phyloP scores from a whole-genome alignment of 2,888 invertebrate genomes.

The Calameuta idolon region DNA sequence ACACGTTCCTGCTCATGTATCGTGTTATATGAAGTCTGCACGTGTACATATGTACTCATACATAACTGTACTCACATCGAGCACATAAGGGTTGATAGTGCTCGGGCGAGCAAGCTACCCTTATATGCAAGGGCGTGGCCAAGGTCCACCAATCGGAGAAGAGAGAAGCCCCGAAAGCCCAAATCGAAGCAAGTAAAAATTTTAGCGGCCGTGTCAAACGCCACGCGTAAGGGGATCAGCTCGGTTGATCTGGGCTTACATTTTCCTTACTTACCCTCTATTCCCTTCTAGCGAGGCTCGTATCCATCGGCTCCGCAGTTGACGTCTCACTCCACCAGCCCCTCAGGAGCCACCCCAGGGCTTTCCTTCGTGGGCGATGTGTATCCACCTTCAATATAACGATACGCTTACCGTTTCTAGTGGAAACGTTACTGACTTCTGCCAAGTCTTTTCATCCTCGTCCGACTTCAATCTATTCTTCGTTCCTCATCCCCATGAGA shows the following conservation, averaged over 20 bases:
- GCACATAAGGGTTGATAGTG: conserved; percentile 59
- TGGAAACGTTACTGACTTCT: background rate
- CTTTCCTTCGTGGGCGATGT: conserved; percentile 4
- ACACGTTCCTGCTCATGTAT: conserved; percentile 31
- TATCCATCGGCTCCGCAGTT: background rate
- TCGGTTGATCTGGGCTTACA: conserved; percentile 57
- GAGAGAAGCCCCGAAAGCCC: conserved; percentile 54
- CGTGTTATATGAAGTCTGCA: conserved; percentile 24
- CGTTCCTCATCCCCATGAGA: background rate
- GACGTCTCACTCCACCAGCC: background rate
- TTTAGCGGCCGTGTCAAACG: conserved; percentile 62
- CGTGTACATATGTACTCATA: conserved; percentile 35
- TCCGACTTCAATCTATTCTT: conserved; percentile 12
- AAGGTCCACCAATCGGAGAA: conserved; percentile 58
- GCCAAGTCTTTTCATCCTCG: conserved; percentile 13
- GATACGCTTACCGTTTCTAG: conserved; percentile 1
- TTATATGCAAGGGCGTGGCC: conserved; percentile 63
- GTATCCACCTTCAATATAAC: conserved; percentile 1
- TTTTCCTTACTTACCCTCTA: conserved; percentile 44
- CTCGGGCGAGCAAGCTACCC: conserved; percentile 55
- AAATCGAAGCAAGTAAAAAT: conserved; percentile 62
- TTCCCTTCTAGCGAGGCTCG: background rate
- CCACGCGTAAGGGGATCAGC: conserved; percentile 55
- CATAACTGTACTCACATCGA: conserved; percentile 50
- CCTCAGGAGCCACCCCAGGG: background rate